Evolutionary conservation across 2,888 invertebrate genomes (phyloP).

Genomic region (Glyphotaelius pellucidus): DNA sequence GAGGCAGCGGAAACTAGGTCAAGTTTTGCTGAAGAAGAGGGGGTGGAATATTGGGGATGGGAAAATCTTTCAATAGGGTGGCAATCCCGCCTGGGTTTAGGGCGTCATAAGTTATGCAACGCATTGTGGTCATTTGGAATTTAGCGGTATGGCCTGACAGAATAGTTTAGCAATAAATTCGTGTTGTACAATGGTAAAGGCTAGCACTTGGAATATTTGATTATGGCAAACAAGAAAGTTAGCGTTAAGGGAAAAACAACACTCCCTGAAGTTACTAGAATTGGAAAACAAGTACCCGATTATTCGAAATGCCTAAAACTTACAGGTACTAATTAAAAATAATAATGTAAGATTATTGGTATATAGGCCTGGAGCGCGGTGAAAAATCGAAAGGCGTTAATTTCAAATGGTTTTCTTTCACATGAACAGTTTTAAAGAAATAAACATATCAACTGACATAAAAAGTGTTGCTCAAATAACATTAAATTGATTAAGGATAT

Average conservation of each 20-base stretch:
- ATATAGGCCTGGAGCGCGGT: too few species aligned
- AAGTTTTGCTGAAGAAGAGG: background rate
- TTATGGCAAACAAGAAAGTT: background rate
- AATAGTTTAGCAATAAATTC: background rate
- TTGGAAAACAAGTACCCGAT: background rate
- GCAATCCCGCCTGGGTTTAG: background rate
- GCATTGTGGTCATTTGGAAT: background rate
- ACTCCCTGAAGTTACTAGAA: background rate
- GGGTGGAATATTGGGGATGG: background rate
- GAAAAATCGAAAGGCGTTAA: too few species aligned
- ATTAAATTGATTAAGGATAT: too few species aligned
- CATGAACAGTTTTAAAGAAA: too few species aligned
- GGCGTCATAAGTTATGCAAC: background rate
- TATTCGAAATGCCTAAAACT: background rate
- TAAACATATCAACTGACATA: too few species aligned
- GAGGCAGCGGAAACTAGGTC: constrained; percentile 10
- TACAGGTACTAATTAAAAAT: too few species aligned
- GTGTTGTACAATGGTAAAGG: background rate
- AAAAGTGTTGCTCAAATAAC: too few species aligned
- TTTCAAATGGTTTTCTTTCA: too few species aligned
- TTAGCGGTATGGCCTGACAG: background rate
- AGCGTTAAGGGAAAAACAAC: background rate
- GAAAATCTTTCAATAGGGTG: background rate
- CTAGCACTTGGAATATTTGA: background rate
- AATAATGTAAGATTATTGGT: too few species aligned